Percentiles rank a stretch among this genome's conserved stretches.
These are phyloP conservation scores for Lasioglossum figueresi DNA, from an alignment of 2,888 invertebrate species.

Conservation along the genomic window DNA sequence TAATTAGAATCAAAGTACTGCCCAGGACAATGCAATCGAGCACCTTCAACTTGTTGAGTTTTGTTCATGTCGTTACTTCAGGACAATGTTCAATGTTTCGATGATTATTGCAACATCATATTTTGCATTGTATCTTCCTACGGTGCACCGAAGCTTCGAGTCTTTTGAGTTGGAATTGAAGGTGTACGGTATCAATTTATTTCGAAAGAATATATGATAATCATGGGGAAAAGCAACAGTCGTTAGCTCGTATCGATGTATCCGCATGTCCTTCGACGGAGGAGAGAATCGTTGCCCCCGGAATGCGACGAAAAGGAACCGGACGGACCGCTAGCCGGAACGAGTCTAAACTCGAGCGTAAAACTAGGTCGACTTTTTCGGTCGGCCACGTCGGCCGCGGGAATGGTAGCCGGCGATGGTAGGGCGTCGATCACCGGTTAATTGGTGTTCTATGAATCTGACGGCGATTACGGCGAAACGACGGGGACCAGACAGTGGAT, in stretches of 20 bases:
- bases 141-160: background rate
- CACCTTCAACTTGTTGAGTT: background rate
- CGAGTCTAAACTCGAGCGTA: slow-evolving; percentile 68
- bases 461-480: slow-evolving; percentile 81
- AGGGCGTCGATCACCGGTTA: slow-evolving; percentile 77
- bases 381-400: slow-evolving; percentile 34
- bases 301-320: slow-evolving; percentile 55
- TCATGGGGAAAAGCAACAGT: background rate
- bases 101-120: background rate
- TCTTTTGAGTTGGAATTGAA: background rate
- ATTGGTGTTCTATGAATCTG: slow-evolving; percentile 84
- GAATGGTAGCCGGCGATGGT: slow-evolving; percentile 47
- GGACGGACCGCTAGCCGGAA: slow-evolving; percentile 65
- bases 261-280: background rate
- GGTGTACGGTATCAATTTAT: too few species aligned
- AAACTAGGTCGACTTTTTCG: slow-evolving; percentile 77
- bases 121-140: background rate
- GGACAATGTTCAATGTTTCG: too few species aligned
- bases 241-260: background rate
- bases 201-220: background rate
- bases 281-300: slow-evolving; percentile 20
- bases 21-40: background rate
- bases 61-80: background rate
- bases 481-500: slow-evolving; percentile 71
- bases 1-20: background rate